Evolutionary conservation across 2,797 vertebrate species (phyloP).

Genomic region (Halcyon badia): DNA sequence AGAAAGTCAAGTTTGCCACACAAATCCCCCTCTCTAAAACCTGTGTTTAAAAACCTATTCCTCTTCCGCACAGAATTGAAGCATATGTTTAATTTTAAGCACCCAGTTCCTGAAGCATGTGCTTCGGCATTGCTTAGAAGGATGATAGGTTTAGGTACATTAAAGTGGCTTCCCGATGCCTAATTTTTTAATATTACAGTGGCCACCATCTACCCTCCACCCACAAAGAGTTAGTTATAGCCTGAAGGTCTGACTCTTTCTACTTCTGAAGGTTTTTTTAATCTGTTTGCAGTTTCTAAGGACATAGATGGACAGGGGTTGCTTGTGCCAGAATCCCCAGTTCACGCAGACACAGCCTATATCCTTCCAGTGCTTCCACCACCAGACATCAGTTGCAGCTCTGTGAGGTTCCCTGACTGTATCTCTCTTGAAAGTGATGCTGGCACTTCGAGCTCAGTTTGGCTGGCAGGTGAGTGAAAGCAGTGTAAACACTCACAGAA

Average conservation of each 20-base stretch:
- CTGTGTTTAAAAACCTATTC: not conserved
- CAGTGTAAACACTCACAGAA: not conserved
- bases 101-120: not conserved
- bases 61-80: not conserved
- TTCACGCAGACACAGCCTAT: not conserved
- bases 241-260: not conserved
- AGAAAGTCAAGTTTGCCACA: not conserved
- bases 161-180: not conserved
- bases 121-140: not conserved
- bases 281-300: not conserved
- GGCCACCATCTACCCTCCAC: not conserved
- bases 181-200: not conserved
- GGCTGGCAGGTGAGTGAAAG: not conserved
- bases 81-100: not conserved
- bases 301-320: not conserved
- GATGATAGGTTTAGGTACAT: not conserved
- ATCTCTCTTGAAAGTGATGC: not conserved
- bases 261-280: not conserved
- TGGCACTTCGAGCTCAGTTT: not conserved
- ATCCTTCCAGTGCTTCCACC: not conserved
- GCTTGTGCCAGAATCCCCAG: not conserved
- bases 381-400: not conserved
- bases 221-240: not conserved
- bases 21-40: not conserved
- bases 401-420: not conserved